Percentiles rank a stretch among this genome's conserved stretches.
Conservation (phyloP, 2,797 vertebrate genomes). For the Spinibarbus caldwelli region DNA sequence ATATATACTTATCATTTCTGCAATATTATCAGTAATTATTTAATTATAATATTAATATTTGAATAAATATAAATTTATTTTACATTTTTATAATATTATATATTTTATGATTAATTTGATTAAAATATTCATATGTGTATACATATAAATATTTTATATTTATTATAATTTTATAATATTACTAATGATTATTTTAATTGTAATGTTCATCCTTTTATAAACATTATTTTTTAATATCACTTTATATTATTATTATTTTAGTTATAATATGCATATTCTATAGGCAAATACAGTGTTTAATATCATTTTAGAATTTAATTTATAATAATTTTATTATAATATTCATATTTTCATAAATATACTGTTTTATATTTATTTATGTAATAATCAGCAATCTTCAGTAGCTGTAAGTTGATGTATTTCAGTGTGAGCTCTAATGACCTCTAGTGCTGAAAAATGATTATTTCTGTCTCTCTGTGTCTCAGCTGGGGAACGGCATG, state of each 20-base stretch:
- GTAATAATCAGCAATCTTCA: neutral
- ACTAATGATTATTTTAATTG: neutral
- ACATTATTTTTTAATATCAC: no score
- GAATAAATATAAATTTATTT: neutral
- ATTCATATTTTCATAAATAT: neutral
- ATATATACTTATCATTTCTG: neutral
- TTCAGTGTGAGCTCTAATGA: neutral
- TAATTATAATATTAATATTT: neutral
- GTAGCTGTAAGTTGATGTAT: neutral
- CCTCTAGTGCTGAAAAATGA: constrained; percentile 2
- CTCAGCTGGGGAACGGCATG: constrained; percentile 74
- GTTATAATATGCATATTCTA: neutral
- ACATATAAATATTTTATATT: neutral
- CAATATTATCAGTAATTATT: neutral
- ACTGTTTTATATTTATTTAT: neutral
- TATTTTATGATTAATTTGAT: neutral
- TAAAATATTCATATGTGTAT: neutral
- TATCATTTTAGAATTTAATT: neutral
- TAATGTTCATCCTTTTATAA: neutral
- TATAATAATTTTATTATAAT: neutral
- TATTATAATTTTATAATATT: neutral
- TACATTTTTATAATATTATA: neutral
- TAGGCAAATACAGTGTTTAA: neutral
- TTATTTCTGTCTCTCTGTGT: neutral
- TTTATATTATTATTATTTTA: neutral